Conservation (phyloP, 2,113 vertebrate genomes). For the Arothron firmamentum region DNA sequence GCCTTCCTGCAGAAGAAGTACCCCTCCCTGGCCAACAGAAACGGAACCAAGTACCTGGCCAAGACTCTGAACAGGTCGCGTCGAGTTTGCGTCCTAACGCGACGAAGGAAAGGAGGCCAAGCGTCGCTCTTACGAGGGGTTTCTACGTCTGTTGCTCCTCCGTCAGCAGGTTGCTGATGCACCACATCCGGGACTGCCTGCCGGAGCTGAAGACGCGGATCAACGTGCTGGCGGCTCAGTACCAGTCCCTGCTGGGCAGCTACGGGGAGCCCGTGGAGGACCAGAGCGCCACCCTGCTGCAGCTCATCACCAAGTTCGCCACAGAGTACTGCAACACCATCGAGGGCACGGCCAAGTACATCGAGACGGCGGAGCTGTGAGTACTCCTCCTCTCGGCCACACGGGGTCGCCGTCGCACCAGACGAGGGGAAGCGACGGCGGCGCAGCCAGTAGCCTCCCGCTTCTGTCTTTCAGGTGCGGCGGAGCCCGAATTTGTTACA, state of each 20-base stretch:
- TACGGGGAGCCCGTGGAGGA: constrained; percentile 97
- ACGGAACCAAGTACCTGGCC: constrained; percentile 95
- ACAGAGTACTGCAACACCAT: constrained; percentile 99
- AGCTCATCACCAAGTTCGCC: constrained; percentile 98
- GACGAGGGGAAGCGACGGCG: too few species aligned
- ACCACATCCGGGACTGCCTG: constrained; percentile 97
- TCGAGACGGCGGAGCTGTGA: constrained; percentile 97
- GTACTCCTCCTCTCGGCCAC: constrained; percentile 57
- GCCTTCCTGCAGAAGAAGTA: constrained; percentile 98
- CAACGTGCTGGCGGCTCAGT: constrained; percentile 95
- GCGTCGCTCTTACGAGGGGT: too few species aligned
- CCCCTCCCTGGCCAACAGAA: constrained; percentile 92
- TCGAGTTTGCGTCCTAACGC: too few species aligned
- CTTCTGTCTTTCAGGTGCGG: constrained; percentile 83
- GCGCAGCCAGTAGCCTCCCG: not conserved
- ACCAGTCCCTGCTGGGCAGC: constrained; percentile 94
- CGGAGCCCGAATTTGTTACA: constrained; percentile 96
- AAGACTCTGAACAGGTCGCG: constrained; percentile 97
- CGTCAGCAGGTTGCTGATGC: constrained; percentile 88
- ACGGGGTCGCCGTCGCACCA: constrained; percentile 48
- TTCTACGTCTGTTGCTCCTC: too few species aligned
- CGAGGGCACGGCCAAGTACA: constrained; percentile 98
- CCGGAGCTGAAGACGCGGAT: constrained; percentile 97
- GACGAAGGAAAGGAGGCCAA: too few species aligned
- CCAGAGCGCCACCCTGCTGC: constrained; percentile 93